A percentile compares a stretch with the other conserved stretches of the same genome.
phyloP scores from a whole-genome alignment of 92 coral and sea anemone genomes.

The Metridium senile region DNA sequence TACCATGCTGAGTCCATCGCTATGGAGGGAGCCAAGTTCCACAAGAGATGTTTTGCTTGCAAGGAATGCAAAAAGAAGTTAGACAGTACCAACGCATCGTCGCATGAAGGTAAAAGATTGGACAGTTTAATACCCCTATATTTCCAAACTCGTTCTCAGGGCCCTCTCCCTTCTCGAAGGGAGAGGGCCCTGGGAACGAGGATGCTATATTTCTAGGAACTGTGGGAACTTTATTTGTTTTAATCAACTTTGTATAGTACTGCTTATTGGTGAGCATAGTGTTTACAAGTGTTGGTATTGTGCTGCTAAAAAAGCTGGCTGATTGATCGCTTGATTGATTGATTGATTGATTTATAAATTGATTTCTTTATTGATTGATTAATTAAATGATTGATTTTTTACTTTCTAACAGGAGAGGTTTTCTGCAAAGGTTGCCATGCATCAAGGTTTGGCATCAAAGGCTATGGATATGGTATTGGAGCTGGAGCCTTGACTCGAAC shows the following conservation, averaged over 20 bases:
- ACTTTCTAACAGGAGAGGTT: slow-evolving; percentile 35
- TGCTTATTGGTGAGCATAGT: no score
- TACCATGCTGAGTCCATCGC: slow-evolving; percentile 67
- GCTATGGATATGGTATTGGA: slow-evolving; percentile 65
- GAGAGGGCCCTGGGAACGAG: no score
- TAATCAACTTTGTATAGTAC: no score
- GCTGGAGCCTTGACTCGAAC: slow-evolving; percentile 54
- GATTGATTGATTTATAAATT: no score
- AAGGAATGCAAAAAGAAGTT: slow-evolving; percentile 55
- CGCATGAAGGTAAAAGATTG: slow-evolving; percentile 64
- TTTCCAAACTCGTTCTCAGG: no score
- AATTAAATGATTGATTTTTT: neutral
- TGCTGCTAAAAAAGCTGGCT: no score
- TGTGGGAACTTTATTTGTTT: no score
- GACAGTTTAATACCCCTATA: no score
- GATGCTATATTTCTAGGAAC: no score
- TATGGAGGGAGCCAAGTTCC: slow-evolving; percentile 57
- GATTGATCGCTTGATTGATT: no score
- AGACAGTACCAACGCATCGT: slow-evolving; percentile 67
- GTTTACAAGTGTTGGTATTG: no score
- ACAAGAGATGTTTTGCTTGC: slow-evolving; percentile 70
- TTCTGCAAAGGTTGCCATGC: slow-evolving; percentile 69
- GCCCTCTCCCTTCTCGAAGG: no score
- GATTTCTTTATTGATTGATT: neutral
- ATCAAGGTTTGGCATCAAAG: slow-evolving; percentile 57